Evolutionary conservation across 1,140 invertebrate species (phyloP), one percentile per base, ranked within the genome.

Genomic region (Polypedilum pembai): DNA sequence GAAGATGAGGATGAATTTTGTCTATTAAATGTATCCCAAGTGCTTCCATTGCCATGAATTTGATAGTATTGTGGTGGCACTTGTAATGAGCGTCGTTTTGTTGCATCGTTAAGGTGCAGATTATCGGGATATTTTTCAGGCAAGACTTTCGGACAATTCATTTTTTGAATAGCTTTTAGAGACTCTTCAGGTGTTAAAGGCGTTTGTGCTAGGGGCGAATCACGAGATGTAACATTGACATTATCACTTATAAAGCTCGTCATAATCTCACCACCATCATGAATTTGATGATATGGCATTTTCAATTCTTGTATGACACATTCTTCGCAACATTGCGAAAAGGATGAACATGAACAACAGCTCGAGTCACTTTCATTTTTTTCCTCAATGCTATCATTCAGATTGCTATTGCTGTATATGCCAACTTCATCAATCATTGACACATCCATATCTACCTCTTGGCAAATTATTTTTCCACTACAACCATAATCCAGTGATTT

Each of bases 101-200:
- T 77, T 21, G 77, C 73, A 45, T 75, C 77, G 10, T 79, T 75
- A 24, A 76, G 76, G 65, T 81, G 77, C 66, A 77, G 74, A 12
- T 80, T 77, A 75, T 83, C 83, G 21, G 88, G 88, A 76, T 88
- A 85, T 80, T 92, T 92, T 18, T 33, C 24, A 5, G 92, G 92
- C 33, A 94, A 79, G 7, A 93, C 92, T 85, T 93, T 93, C 0
- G 91, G 92, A 79, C 89, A 93, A 78, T 93, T 93, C 76, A 90
- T 84, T 75, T 89, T 84, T 80, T 90, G 89, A 40, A 93, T 90
- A 7, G 88, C 89, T 73, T 86, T 84, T 56, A 93, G 81, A 1
- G 91, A 87, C 78, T 92, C 90, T 77, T 90, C 89, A 4, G 88
- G 85, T 8, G 86, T 87, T 12, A 89, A 77, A 15, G 82, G 81